Conservation (phyloP, 2,797 vertebrate species). For the Cuniculus paca region DNA sequence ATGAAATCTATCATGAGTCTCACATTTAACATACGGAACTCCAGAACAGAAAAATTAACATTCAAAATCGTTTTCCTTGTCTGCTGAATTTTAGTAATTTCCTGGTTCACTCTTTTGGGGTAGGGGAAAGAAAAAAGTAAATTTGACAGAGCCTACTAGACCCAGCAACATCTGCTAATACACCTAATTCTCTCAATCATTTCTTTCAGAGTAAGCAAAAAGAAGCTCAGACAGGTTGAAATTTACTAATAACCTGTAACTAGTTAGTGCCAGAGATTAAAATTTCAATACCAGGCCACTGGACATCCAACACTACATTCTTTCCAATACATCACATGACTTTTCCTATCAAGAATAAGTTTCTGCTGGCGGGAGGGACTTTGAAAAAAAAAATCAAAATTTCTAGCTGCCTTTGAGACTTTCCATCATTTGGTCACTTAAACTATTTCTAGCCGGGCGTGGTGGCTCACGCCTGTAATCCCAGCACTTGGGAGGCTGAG, state of each 20-base stretch:
- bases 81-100: constrained; percentile 46
- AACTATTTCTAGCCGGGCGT: constrained; percentile 39
- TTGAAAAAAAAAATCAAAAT: neutral
- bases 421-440: constrained; percentile 7
- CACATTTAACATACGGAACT: neutral
- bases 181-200: neutral
- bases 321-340: neutral
- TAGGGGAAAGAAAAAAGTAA: neutral
- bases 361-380: neutral
- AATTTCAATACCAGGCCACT: constrained; percentile 35
- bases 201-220: constrained; percentile 38
- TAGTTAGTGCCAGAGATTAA: neutral
- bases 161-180: neutral
- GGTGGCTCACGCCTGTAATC: too few species aligned
- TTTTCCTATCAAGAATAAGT: constrained; percentile 16
- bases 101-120: neutral
- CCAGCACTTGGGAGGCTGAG: too few species aligned
- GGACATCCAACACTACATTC: neutral
- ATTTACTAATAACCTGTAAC: constrained; percentile 4
- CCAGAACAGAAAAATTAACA: constrained; percentile 27
- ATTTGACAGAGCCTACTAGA: neutral
- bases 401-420: constrained; percentile 3
- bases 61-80: constrained; percentile 28
- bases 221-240: constrained; percentile 31
- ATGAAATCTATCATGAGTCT: neutral